Evolutionary conservation across 2,113 vertebrate species (phyloP), one percentile per base, ranked within the genome.

Genomic region (Cettia cetti): DNA sequence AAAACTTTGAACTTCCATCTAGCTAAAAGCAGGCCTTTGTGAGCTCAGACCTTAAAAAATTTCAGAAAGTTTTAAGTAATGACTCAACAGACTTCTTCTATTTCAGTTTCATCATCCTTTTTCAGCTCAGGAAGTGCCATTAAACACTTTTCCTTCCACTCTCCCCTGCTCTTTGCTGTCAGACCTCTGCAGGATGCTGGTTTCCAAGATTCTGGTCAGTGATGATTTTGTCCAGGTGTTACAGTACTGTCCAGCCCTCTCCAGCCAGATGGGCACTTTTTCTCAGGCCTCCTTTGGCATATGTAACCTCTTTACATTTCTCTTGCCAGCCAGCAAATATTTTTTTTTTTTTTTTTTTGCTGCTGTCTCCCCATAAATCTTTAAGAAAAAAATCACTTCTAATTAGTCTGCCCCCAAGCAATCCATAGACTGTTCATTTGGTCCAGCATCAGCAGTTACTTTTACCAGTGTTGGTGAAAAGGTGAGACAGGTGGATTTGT

Each of bases 241-340:
- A 30, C 13, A 37, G 37, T 49, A 13, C 31, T 0, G 0, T 31
- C 40, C 57, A 47, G 23, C 10, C 12, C 15, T 24, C 60, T 49
- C 59, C 45, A 45, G 24, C 30, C 50, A 47, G 13, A 24, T 3
- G 15, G 15, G 17, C 42, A 19, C 28, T 57, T 86, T 59, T 14
- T 79, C 37, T 85, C 37, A 61, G 70, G 11, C 19, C 24, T 82
- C 13, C 26, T 44, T 60, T 0, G 1, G 1, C 37, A 28, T 0
- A 0, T 37, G 13, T 42, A 19, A 45, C 15, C 19, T 79, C 70
- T 79, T 76, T 27, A 16, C 8, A 23, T 81, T 74, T 85, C 35
- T 50, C 31, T 52, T 57, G 7, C 77, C 68, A 93, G 63, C 11
- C 40, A 80, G 42, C 10, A 82, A 75, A 47, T 63, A n/a, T 17